phyloP scores from a whole-genome alignment of 2,888 invertebrate species.

The Tethea ocularis region DNA sequence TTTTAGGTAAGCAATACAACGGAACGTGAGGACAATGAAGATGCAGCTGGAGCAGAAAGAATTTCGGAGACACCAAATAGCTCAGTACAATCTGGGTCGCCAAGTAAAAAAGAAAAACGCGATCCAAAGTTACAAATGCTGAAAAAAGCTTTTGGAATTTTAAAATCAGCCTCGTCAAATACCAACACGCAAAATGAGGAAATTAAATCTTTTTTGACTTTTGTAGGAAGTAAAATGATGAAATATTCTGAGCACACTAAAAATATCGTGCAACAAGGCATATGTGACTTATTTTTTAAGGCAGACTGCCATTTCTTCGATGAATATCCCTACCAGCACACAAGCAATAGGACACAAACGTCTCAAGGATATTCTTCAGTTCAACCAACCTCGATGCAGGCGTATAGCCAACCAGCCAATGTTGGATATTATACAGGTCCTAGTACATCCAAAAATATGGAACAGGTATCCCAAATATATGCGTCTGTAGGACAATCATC shows the following conservation, averaged over 20 bases:
- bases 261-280: slow-evolving; percentile 12
- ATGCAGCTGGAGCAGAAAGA: slow-evolving; percentile 16
- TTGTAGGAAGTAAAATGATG: slow-evolving; percentile 14
- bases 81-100: slow-evolving; percentile 15
- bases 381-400: slow-evolving; percentile 17
- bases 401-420: slow-evolving; percentile 10
- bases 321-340: slow-evolving; percentile 16
- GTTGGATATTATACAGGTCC: slow-evolving; percentile 17
- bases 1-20: slow-evolving; percentile 16
- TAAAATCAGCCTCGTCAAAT: too few species aligned
- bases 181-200: slow-evolving; percentile 13
- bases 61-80: slow-evolving; percentile 13
- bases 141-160: slow-evolving; percentile 5
- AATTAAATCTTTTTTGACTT: slow-evolving; percentile 13
- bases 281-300: slow-evolving; percentile 12
- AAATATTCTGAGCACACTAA: slow-evolving; percentile 10
- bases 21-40: slow-evolving; percentile 16
- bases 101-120: slow-evolving; percentile 14
- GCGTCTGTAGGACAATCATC: slow-evolving; percentile 12
- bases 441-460: too few species aligned
- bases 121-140: slow-evolving; percentile 12
- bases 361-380: slow-evolving; percentile 18
- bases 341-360: slow-evolving; percentile 12
- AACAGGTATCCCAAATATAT: slow-evolving; percentile 16
- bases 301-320: slow-evolving; percentile 15